Evolutionary conservation across 2,113 vertebrate genomes (phyloP).

Genomic region (Oreochromis aureus): DNA sequence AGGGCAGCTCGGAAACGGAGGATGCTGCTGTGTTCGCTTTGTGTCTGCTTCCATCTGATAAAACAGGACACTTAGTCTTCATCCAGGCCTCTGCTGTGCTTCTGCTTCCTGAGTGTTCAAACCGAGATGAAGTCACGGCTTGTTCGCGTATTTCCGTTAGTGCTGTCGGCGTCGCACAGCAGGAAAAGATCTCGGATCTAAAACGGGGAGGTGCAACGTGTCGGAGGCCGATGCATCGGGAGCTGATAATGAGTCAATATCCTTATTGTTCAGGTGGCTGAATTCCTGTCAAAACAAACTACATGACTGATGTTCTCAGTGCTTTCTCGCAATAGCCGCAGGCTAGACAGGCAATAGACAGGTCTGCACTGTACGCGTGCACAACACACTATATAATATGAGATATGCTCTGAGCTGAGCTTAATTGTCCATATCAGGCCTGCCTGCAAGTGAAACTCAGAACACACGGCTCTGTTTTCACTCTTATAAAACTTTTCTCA

Average conservation of each 20-base stretch:
- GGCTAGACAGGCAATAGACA: background rate
- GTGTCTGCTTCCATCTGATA: background rate
- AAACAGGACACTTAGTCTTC: background rate
- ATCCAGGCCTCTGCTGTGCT: background rate
- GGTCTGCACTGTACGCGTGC: background rate
- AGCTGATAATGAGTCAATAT: background rate
- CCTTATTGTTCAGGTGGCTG: background rate
- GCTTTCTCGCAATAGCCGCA: background rate
- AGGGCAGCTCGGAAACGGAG: background rate
- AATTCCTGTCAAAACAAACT: background rate
- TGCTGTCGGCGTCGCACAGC: background rate
- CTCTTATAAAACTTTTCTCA: background rate
- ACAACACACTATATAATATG: background rate
- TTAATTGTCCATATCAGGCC: background rate
- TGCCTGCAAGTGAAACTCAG: background rate
- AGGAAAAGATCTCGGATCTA: background rate
- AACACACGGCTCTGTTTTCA: background rate
- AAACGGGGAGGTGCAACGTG: background rate
- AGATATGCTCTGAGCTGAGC: background rate
- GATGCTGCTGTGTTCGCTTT: background rate
- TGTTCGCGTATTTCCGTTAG: background rate
- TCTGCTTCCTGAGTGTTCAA: background rate
- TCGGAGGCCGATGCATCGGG: background rate
- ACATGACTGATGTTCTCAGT: background rate
- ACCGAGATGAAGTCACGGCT: background rate